These are phyloP conservation scores for Hypomecis punctinalis DNA, from an alignment of 2,888 invertebrate genomes.

Conservation along the genomic window DNA sequence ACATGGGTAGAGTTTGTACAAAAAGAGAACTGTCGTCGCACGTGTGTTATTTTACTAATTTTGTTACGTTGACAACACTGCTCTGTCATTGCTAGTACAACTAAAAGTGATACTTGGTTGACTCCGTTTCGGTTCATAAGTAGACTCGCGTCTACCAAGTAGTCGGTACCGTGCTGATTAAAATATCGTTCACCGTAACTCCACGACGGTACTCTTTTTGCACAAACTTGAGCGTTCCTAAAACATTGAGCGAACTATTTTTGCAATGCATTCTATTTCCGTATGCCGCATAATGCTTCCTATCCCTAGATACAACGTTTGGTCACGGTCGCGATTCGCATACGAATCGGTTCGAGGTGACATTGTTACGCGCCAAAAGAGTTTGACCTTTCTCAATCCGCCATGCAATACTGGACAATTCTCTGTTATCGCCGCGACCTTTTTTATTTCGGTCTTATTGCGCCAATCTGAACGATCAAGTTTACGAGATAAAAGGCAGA, in stretches of 20 bases:
- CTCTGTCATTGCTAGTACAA: too few relatives aligned
- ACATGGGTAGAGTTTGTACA: too few relatives aligned
- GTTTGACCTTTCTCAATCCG: constrained; percentile 28
- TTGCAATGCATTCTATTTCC: background rate
- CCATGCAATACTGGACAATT: constrained; percentile 27
- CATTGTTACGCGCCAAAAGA: constrained; percentile 27
- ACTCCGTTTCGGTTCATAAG: too few relatives aligned
- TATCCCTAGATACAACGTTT: background rate
- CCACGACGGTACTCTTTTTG: too few relatives aligned
- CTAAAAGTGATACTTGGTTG: too few relatives aligned
- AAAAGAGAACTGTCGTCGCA: too few relatives aligned
- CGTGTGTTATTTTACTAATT: too few relatives aligned
- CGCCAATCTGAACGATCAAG: constrained; percentile 1
- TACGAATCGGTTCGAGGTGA: constrained; percentile 20
- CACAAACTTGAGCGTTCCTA: background rate
- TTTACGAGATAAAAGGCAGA: background rate
- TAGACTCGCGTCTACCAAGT: too few relatives aligned
- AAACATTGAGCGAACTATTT: background rate
- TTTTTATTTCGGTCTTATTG: constrained; percentile 24
- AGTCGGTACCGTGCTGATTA: too few relatives aligned
- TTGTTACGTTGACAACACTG: too few relatives aligned
- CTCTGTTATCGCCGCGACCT: constrained; percentile 28
- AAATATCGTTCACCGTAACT: too few relatives aligned
- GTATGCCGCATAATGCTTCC: background rate
- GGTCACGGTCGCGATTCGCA: background rate